Base-by-base conservation (phyloP, 2,113 vertebrate species). In the Odocoileus hemionus region DNA sequence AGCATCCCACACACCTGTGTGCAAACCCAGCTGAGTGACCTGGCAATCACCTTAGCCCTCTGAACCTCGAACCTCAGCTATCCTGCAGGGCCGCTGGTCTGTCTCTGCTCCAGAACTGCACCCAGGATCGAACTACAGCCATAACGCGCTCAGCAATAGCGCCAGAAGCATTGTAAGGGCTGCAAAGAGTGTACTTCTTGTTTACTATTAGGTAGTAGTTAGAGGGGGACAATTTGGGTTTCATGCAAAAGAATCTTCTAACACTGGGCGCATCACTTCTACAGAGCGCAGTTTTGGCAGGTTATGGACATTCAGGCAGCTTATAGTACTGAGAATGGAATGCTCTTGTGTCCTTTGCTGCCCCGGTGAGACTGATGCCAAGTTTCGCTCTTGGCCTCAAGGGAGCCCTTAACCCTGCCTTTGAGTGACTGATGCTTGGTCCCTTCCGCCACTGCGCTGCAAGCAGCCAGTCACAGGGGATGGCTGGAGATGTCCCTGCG, bases 311-410 rank as follows among this genome's bases (percentile, higher is more conserved):
- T 21, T 47, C 23, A 1, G 26, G 86, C 10, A 57, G 36, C 67
- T 39, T 10, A 5, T 19, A 2, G 57, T 3, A 4, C 30, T 4
- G 17, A 21, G 30, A 84, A 23, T 0, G 4, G 33, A 15, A 10
- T 2, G 21, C 3, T 58, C 50, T 13, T 43, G n/a, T 10, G 78
- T 14, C 1, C 25, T 23, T 58, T 8, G 30, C 25, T 0, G 8
- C 28, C 47, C 50, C 6, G 0, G n/a, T 1, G 12, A 12, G 6
- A 8, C 6, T 1, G 52, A 39, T 13, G 2, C 3, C 43, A 64
- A n/a, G 36, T 74, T 21, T 76, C 11, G 33, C 28, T 76, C 52
- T 33, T 54, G 5, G 19, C 19, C 47, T n/a, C 33, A 1, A 23
- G 50, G 26, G 28, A 33, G 45, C 50, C 16, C 16, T 87, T 54